A percentile compares a stretch with the other conserved stretches of the same genome.
phyloP scores from a whole-genome alignment of 2,113 vertebrate genomes.

The Microcebus lehilahytsara region DNA sequence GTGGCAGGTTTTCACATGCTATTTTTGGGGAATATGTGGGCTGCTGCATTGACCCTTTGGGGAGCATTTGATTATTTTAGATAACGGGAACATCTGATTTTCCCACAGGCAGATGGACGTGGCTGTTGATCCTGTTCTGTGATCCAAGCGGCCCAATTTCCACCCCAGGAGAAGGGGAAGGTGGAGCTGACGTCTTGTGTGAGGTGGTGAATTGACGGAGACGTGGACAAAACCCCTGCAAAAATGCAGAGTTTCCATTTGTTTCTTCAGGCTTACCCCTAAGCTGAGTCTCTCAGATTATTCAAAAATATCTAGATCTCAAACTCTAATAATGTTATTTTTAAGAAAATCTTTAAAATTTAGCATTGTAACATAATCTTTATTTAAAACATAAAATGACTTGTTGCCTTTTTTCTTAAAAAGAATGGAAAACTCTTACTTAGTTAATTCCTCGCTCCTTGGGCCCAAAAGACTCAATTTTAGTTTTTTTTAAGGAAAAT shows the following conservation, averaged over 20 bases:
- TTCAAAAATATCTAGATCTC: not conserved
- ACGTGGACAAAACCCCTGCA: not conserved
- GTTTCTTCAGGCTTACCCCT: not conserved
- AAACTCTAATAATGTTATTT: not conserved
- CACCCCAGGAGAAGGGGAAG: not conserved
- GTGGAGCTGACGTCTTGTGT: no score
- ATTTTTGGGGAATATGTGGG: fast-evolving
- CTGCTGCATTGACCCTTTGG: no score
- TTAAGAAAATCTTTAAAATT: not conserved
- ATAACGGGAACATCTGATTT: not conserved
- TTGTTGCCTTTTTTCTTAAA: not conserved
- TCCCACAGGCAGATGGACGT: not conserved
- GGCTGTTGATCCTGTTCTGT: not conserved
- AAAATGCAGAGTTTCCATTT: not conserved
- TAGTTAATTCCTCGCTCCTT: not conserved
- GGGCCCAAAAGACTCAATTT: not conserved
- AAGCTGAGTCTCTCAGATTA: not conserved
- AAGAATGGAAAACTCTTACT: not conserved
- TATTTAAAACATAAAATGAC: not conserved
- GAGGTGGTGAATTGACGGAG: not conserved
- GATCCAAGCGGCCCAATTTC: not conserved
- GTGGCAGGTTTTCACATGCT: not conserved
- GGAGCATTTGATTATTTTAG: not conserved
- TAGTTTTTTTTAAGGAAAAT: not conserved
- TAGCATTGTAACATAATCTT: not conserved